Evolutionary conservation across 2,888 invertebrate species (phyloP), one percentile per base, ranked within the genome.

Genomic region (Eueremaeus valkanovi): DNA sequence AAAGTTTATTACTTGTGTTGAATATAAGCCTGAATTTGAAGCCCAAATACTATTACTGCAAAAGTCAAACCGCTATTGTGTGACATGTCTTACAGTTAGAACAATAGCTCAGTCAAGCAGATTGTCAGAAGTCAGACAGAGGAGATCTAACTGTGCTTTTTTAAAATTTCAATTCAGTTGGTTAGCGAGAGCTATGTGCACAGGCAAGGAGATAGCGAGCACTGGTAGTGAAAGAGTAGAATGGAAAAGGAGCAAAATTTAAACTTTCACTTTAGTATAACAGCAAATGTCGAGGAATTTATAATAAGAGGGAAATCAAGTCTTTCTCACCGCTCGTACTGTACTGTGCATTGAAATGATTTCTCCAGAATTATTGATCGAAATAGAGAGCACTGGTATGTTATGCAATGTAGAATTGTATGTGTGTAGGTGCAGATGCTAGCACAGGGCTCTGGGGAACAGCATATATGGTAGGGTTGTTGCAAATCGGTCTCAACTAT

Each of bases 21-120:
- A 45, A n/a, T n/a, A n/a, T n/a, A n/a, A 45, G 45, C 45, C 45
- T 45, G 18, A 45, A 18, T 18, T 18, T 45, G 5, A 16, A 45
- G 45, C 45, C 45, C 8, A 6, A 45, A 45, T 45, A 45, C 45
- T 45, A 45, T 45, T 45, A 16, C 11, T 16, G 45, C 16, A 45
- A 21, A 51, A 51, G 51, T 51, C 21, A 51, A 21, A 51, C 51
- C 51, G 16, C 51, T 51, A 51, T 51, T 51, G 51, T 51, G 1
- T 51, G 51, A 51, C 51, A 51, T n/a, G 21, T 51, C 51, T 24
- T 51, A n/a, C n/a, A n/a, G n/a, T n/a, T n/a, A 51, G 21, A 51
- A 51, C 51, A 51, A 51, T 51, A 11, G 51, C 24, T 51, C 51
- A 51, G 24, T 24, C 16, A 51, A n/a, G 21, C 51, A 51, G 51